phyloP scores from a whole-genome alignment of 2,113 vertebrate species.

The Paramisgurnus dabryanus region DNA sequence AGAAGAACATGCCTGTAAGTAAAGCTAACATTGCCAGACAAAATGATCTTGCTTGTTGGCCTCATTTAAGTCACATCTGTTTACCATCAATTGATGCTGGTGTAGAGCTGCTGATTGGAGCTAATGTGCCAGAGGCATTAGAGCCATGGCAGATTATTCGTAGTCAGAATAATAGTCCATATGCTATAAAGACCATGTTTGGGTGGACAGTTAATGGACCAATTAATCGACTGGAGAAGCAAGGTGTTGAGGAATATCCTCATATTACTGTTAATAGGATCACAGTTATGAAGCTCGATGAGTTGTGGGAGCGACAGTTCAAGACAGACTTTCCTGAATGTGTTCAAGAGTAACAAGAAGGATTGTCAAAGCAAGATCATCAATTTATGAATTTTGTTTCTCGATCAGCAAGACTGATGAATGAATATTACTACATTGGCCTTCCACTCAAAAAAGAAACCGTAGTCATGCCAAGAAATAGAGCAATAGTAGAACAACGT shows the following conservation, averaged over 20 bases:
- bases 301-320: conserved; percentile 23
- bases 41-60: no score
- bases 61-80: no score
- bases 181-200: background rate
- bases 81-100: no score
- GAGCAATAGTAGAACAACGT: no score
- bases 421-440: background rate
- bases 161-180: background rate
- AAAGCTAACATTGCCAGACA: background rate
- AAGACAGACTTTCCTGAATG: conserved; percentile 20
- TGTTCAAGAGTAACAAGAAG: background rate
- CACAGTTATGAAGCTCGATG: background rate
- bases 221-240: no score
- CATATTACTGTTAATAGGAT: no score
- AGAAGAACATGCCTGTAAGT: background rate
- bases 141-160: no score
- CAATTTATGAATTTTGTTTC: background rate
- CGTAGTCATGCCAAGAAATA: no score
- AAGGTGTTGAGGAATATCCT: no score
- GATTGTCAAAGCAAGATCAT: conserved; percentile 17
- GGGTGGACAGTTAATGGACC: background rate
- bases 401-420: background rate
- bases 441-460: no score
- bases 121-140: no score
- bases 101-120: no score